Conservation (phyloP, 2,113 vertebrate species). For the Cisticola juncidis region DNA sequence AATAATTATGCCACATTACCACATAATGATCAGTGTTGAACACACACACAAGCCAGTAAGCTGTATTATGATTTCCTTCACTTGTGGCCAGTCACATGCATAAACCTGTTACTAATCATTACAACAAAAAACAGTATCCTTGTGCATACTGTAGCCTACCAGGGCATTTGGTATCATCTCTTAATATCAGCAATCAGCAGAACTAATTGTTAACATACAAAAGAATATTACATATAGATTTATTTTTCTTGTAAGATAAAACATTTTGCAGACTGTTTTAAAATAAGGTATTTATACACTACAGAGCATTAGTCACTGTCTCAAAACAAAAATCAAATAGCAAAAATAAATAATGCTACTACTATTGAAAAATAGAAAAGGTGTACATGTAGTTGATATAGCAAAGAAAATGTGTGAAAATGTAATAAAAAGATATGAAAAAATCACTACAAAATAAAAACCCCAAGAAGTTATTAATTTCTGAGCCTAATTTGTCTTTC, state of each 20-base stretch:
- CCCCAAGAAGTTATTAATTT: not conserved
- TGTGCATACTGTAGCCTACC: not conserved
- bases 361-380: not conserved
- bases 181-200: not conserved
- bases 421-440: not conserved
- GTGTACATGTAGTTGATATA: not conserved
- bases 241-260: not conserved
- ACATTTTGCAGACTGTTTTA: not conserved
- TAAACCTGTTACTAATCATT: not conserved
- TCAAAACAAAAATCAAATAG: not conserved
- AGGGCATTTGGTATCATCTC: not conserved
- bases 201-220: not conserved
- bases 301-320: not conserved
- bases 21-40: not conserved
- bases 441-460: not conserved
- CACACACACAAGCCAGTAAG: not conserved
- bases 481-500: not conserved
- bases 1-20: not conserved
- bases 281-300: not conserved
- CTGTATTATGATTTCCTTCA: not conserved
- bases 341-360: not conserved
- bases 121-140: not conserved
- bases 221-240: not conserved
- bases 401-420: not conserved
- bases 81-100: not conserved